Evolutionary conservation across 2,797 vertebrate genomes (phyloP), one percentile per base, ranked within the genome.

Genomic region (Distichodus sexfasciatus): DNA sequence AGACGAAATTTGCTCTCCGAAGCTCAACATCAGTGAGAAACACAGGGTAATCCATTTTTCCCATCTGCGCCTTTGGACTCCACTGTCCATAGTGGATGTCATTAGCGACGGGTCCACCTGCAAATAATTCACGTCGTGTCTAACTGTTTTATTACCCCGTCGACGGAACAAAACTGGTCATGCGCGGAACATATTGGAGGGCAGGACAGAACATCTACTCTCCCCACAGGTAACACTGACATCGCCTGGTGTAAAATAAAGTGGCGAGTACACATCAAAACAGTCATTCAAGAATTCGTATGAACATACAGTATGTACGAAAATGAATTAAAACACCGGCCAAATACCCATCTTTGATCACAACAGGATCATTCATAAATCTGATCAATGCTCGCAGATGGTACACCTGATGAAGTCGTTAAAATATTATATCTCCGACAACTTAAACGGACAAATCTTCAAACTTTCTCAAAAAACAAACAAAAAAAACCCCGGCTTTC

Each of bases 1-100:
- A 76, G 82, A 81, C 2, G 21, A 74, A 47, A 65, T 72, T 6
- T 43, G 51, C 24, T 63, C 58, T n/a, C 55, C 71, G 9, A 69
- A 76, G 57, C 66, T 47, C 40, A 86, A 2, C 21, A 87, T 15
- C 4, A 88, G 41, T 57, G 23, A 47, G 9, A 79, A 24, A 67
- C 14, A 31, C 54, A 86, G 62, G 38, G 24, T 7, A 50, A 78
- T 54, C 44, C 48, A 72, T 28, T 10, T 36, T 11, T 55, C n/a
- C 31, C n/a, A 47, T 47, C 14, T 53, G 38, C 33, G 48, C 33
- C 7, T 17, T 40, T 60, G 86, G 85, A 71, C 69, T 75, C 35
- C 17, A 17, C 15, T 4, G 41, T 15, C 81, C 85, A 88, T 87
- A 55, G 1, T 26, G 21, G 21, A 54, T 82, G 24, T 36, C 3